Evolutionary conservation across 2,888 invertebrate species (phyloP), one percentile per base, ranked within the genome.

Genomic region (Seira musarum): DNA sequence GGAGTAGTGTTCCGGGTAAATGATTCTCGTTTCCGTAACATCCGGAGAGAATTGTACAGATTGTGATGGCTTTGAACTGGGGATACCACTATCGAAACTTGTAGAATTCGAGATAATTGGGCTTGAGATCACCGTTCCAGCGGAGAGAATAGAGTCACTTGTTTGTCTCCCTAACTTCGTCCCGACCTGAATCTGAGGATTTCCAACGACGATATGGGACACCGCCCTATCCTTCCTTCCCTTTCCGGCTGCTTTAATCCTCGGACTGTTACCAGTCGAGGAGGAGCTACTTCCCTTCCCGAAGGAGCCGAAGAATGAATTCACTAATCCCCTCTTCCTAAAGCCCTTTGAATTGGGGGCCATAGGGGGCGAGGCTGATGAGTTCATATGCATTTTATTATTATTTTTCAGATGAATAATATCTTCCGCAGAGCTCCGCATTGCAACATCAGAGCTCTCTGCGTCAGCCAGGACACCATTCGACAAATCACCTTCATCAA

Each of bases 261-360:
- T 49, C 68, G 30, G 61, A 5, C 24, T 49, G 0, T 21, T 53
- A 17, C 76, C 61, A 30, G 68, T 67, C 15, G 78, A 73, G 1
- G 80, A 57, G 25, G 81, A 80, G n/a, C 75, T 78, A 1, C 82
- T 82, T 8, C 87, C 87, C 85, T 88, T 88, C n/a, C 88, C 88
- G 82, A 88, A 88, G 2, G 88, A 88, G 21, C 87, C 85, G 70
- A 88, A 88, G 84, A 88, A 83, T 49, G 71, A 80, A 49, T 70
- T 80, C 2, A 84, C 75, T 13, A 79, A 46, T 17, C 80, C n/a
- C 22, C 71, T 77, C 57, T 79, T 74, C 70, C 75, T 78, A 15
- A 81, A 78, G 25, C 65, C 63, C 13, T 24, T 15, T 13, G 57
- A 24, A 8, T 49, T 8, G 10, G 30, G 5, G 21, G 67, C 69